phyloP scores from a whole-genome alignment of 2,113 vertebrate species.

The Serilophus lunatus region DNA sequence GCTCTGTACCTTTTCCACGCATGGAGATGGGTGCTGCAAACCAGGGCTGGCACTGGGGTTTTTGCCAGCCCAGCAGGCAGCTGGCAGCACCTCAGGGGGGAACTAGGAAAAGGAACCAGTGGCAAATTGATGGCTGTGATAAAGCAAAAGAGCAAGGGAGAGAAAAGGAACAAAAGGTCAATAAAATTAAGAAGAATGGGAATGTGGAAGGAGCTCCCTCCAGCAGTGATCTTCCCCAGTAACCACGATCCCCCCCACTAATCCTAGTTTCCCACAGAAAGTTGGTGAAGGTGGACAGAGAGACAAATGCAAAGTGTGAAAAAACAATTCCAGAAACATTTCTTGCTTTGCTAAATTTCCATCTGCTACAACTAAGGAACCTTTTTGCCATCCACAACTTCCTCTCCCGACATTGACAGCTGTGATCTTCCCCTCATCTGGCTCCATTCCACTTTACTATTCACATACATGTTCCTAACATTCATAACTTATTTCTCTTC shows the following conservation, averaged over 20 bases:
- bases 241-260: not conserved
- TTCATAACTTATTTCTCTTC: not conserved
- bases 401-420: accelerated
- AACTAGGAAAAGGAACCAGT: not conserved
- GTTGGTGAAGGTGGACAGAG: not conserved
- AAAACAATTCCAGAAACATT: not conserved
- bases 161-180: not conserved
- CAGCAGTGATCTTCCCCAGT: accelerated
- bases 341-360: not conserved
- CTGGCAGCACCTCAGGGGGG: accelerated
- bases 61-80: accelerated
- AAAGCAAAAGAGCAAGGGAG: not conserved
- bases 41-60: not conserved
- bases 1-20: accelerated
- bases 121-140: not conserved
- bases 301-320: not conserved
- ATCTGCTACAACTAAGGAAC: not conserved
- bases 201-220: not conserved
- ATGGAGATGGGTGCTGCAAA: not conserved
- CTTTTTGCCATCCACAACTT: not conserved
- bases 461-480: not conserved
- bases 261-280: not conserved
- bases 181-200: not conserved
- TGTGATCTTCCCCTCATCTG: not conserved
- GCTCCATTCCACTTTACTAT: not conserved